These are phyloP conservation scores for Rhinogobius similis DNA, from an alignment of 2,113 vertebrate genomes.

Conservation along the genomic window DNA sequence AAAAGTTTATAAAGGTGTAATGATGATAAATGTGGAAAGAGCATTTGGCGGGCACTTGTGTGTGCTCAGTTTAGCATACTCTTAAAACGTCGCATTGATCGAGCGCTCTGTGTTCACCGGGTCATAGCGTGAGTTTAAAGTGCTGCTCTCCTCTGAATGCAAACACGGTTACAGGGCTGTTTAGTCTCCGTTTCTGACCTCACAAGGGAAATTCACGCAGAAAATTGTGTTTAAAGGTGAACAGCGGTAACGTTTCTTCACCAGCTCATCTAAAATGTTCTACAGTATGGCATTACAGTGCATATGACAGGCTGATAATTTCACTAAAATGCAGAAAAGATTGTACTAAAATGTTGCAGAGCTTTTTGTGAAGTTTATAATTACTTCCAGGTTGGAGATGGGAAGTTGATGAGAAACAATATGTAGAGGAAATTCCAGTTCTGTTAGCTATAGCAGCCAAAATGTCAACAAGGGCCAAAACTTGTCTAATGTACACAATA, in stretches of 20 bases:
- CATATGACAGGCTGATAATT: no score
- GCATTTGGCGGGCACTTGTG: neutral
- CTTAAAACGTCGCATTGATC: neutral
- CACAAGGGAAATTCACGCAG: neutral
- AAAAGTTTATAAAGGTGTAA: constrained; percentile 8
- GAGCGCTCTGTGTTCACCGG: constrained; percentile 16
- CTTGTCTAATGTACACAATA: no score
- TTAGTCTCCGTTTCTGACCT: constrained; percentile 19
- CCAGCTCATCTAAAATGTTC: no score
- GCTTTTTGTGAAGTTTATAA: no score
- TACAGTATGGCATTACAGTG: no score
- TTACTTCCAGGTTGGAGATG: no score
- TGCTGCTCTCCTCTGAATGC: neutral
- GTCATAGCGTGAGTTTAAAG: constrained; percentile 13
- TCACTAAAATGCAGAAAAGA: no score
- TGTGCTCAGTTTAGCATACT: neutral
- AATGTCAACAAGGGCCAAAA: no score
- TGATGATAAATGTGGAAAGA: constrained; percentile 16
- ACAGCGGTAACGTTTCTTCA: neutral
- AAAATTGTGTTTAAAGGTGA: neutral
- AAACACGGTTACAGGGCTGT: neutral
- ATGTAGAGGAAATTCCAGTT: no score
- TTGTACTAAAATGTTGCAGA: no score
- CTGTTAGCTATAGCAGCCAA: no score
- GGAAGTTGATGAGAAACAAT: no score